Evolutionary conservation across 2,797 vertebrate genomes (phyloP).

Genomic region (Poeciliopsis paucimaculata): DNA sequence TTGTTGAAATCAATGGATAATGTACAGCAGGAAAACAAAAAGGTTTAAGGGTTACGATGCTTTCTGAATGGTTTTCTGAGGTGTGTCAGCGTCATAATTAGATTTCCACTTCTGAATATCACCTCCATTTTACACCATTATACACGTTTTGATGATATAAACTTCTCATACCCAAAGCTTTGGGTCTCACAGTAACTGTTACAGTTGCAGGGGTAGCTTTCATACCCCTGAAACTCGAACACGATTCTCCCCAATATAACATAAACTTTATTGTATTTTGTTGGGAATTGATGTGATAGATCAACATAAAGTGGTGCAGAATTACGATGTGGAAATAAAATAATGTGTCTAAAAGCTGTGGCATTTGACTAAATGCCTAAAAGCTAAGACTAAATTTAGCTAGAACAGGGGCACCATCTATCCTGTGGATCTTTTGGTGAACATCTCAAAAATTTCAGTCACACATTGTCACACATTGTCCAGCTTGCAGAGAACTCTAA

Average conservation of each 20-base stretch:
- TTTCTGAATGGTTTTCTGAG: background rate
- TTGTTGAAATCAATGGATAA: background rate
- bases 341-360: too few relatives aligned
- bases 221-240: background rate
- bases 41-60: background rate
- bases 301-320: background rate
- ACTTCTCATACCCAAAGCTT: too few relatives aligned
- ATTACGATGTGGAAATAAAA: background rate
- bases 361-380: background rate
- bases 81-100: background rate
- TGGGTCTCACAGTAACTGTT: background rate
- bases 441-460: background rate
- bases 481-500: background rate
- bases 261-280: background rate
- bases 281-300: background rate
- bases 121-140: background rate
- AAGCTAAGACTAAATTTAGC: background rate
- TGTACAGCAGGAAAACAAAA: background rate
- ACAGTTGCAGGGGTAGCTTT: background rate
- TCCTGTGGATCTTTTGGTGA: background rate
- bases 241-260: background rate
- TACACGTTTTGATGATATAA: too few relatives aligned
- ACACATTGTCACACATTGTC: background rate
- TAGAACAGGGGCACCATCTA: background rate
- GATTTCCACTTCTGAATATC: background rate